Evolutionary conservation across 2,113 vertebrate genomes (phyloP).

Genomic region (Centropristis striata): DNA sequence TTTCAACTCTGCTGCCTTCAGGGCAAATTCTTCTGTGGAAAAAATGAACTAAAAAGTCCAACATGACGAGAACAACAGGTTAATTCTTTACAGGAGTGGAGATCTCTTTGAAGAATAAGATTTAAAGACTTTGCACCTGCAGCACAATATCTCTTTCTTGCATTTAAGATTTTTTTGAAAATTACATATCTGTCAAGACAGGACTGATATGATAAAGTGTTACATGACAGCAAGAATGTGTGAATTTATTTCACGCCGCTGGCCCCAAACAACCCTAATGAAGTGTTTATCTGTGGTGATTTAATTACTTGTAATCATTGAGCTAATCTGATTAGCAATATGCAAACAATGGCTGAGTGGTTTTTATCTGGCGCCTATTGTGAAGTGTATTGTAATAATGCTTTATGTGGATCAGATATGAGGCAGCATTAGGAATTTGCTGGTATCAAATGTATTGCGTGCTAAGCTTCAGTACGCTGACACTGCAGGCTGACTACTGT

Average conservation of each 20-base stretch:
- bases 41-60: slow-evolving; percentile 21
- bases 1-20: slow-evolving; percentile 19
- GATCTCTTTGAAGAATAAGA: background rate
- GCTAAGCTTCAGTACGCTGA: slow-evolving; percentile 2
- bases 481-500: slow-evolving; percentile 4
- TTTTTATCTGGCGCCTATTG: slow-evolving; percentile 18
- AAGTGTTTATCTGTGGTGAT: slow-evolving; percentile 35
- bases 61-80: slow-evolving; percentile 20
- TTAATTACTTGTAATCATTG: slow-evolving; percentile 27
- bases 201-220: background rate
- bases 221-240: background rate
- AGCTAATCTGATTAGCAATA: slow-evolving; percentile 46
- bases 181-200: too few relatives aligned
- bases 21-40: slow-evolving; percentile 39
- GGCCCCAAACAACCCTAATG: slow-evolving; percentile 20
- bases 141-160: background rate
- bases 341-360: slow-evolving; percentile 42
- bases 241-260: background rate
- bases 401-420: slow-evolving; percentile 39
- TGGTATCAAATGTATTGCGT: slow-evolving; percentile 9
- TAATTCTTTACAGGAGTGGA: background rate
- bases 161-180: background rate
- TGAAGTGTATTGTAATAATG: slow-evolving; percentile 28
- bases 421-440: slow-evolving; percentile 8
- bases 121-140: background rate